These are phyloP conservation scores for Polydrusus tereticollis DNA, from an alignment of 2,888 invertebrate genomes.

Conservation along the genomic window DNA sequence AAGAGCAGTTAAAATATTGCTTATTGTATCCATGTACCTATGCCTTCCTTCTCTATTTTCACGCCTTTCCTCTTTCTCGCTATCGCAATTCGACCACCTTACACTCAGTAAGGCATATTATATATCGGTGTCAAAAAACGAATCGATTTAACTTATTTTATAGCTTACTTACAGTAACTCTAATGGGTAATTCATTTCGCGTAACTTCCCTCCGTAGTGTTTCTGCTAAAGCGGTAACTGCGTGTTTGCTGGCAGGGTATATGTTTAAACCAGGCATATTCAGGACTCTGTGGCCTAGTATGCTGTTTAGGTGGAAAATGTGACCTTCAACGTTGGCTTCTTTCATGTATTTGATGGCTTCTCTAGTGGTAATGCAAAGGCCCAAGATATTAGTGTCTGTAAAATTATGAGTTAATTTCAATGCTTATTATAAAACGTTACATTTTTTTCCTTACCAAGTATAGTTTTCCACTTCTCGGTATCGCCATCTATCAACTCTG, in stretches of 20 bases:
- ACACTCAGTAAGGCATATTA: too few species aligned
- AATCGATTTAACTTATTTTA: background rate
- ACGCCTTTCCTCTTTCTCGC: too few species aligned
- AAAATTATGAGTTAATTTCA: background rate
- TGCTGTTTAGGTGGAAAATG: slow-evolving; percentile 52
- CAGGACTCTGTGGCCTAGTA: slow-evolving; percentile 50
- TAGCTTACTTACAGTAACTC: slow-evolving; percentile 51
- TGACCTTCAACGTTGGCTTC: slow-evolving; percentile 49
- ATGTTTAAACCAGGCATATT: slow-evolving; percentile 47
- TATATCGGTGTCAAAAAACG: too few species aligned
- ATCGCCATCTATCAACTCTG: slow-evolving; percentile 49
- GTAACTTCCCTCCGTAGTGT: slow-evolving; percentile 50
- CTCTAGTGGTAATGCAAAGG: slow-evolving; percentile 52
- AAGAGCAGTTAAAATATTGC: background rate
- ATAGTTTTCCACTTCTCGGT: slow-evolving; percentile 25
- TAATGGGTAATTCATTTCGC: slow-evolving; percentile 47
- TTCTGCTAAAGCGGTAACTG: slow-evolving; percentile 53
- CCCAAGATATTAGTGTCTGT: slow-evolving; percentile 53
- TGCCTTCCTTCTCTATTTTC: too few species aligned
- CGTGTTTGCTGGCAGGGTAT: slow-evolving; percentile 53
- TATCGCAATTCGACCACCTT: too few species aligned
- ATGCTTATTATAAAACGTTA: too few species aligned
- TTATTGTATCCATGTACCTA: background rate
- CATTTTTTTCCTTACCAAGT: slow-evolving; percentile 16
- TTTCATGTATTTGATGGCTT: slow-evolving; percentile 52